phyloP scores from a whole-genome alignment of 1,140 invertebrate genomes.

The Aradophagus sp. region DNA sequence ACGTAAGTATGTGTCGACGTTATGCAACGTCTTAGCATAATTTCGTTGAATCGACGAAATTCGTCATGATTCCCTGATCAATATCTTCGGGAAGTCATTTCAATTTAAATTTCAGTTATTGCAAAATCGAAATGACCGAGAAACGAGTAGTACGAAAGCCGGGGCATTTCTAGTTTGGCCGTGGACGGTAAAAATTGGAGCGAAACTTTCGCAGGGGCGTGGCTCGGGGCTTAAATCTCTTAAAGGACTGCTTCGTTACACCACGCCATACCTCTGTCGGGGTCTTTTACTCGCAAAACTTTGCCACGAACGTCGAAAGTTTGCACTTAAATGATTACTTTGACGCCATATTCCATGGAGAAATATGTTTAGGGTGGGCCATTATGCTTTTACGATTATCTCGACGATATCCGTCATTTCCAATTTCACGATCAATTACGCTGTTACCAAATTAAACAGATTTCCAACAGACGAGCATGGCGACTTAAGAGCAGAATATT shows the following conservation, averaged over 20 bases:
- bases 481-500: constrained; percentile 15
- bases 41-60: no score
- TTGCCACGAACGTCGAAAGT: constrained; percentile 25
- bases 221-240: constrained; percentile 38
- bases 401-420: constrained; percentile 12
- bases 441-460: constrained; percentile 58
- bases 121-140: constrained; percentile 45
- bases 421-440: constrained; percentile 58
- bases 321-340: constrained; percentile 29
- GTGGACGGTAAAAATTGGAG: constrained; percentile 41
- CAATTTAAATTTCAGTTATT: constrained; percentile 23
- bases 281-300: constrained; percentile 13
- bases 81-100: constrained; percentile 32
- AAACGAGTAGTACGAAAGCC: constrained; percentile 18
- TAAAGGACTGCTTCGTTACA: constrained; percentile 38
- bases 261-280: constrained; percentile 12
- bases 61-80: constrained; percentile 18
- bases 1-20: no score
- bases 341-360: constrained; percentile 2
- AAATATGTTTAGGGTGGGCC: constrained; percentile 5
- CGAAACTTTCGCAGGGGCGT: constrained; percentile 44
- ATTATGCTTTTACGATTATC: constrained; percentile 26
- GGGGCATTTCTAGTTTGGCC: constrained; percentile 16
- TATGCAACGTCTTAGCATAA: no score
- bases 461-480: constrained; percentile 58